Evolutionary conservation across 2,888 invertebrate species (phyloP).

Genomic region (Scrobipalpa costella): DNA sequence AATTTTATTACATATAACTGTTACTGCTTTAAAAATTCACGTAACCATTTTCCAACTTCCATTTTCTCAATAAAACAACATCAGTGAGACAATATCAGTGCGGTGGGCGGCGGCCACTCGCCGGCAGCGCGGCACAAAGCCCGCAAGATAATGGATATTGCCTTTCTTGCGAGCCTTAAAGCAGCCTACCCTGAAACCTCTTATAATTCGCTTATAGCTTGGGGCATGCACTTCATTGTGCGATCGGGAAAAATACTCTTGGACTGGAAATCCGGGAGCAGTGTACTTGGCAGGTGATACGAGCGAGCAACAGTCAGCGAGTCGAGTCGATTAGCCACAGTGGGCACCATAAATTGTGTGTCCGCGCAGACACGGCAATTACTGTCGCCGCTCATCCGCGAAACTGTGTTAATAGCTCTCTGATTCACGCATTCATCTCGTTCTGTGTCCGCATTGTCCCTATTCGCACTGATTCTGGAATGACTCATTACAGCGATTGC

Average conservation of each 20-base stretch:
- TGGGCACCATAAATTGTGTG: constrained; percentile 72
- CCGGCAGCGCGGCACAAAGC: constrained; percentile 60
- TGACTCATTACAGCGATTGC: constrained; percentile 19
- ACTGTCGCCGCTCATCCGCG: constrained; percentile 79
- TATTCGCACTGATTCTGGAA: constrained; percentile 26
- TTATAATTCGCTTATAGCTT: constrained; percentile 77
- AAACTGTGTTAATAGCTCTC: constrained; percentile 76
- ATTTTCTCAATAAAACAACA: constrained; percentile 23
- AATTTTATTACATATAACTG: no score
- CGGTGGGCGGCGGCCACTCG: constrained; percentile 55
- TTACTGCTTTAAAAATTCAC: constrained; percentile 7
- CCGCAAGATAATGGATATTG: constrained; percentile 78
- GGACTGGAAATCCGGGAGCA: constrained; percentile 25
- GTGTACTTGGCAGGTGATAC: constrained; percentile 22
- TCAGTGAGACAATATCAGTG: constrained; percentile 55
- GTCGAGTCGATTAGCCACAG: constrained; percentile 69
- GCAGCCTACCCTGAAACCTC: constrained; percentile 77
- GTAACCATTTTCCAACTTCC: constrained; percentile 25
- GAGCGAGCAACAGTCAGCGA: constrained; percentile 23
- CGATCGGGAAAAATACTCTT: constrained; percentile 69
- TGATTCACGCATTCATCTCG: constrained; percentile 71
- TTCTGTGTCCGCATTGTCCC: constrained; percentile 56
- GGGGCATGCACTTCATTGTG: constrained; percentile 70
- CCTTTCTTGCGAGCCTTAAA: constrained; percentile 79
- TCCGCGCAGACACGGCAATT: constrained; percentile 76